These are phyloP conservation scores for Drosophila greeni DNA, from an alignment of 2,888 invertebrate species.

Conservation along the genomic window DNA sequence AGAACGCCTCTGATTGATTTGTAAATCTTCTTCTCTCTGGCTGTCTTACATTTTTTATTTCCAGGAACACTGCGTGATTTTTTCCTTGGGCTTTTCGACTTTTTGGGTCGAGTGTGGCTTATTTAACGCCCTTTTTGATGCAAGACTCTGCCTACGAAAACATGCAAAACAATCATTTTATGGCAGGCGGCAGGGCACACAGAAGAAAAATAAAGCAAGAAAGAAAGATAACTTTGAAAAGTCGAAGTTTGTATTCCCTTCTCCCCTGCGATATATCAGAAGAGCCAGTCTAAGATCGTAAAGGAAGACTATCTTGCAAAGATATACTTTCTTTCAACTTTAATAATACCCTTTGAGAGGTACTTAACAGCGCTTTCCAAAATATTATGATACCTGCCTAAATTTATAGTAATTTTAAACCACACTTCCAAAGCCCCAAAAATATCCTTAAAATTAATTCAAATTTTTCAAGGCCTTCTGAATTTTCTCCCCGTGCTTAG, in stretches of 20 bases:
- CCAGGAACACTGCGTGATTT: slow-evolving; percentile 6
- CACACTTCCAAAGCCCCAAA: background rate
- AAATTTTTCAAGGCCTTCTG: background rate
- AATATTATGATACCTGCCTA: no score
- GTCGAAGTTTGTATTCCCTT: background rate
- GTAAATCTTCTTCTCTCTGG: slow-evolving; percentile 2
- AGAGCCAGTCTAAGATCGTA: no score
- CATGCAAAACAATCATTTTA: slow-evolving; percentile 39
- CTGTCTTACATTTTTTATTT: slow-evolving; percentile 12
- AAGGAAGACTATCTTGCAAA: no score
- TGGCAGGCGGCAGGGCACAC: background rate
- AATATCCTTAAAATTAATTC: background rate
- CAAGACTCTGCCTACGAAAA: slow-evolving; percentile 6
- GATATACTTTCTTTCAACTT: no score
- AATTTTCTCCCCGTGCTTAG: background rate
- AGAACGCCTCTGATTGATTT: slow-evolving; percentile 17
- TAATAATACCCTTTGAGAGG: background rate
- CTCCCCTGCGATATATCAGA: no score
- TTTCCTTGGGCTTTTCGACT: background rate
- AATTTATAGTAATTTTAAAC: background rate
- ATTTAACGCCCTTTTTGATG: slow-evolving; percentile 9
- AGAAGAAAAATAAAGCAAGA: background rate
- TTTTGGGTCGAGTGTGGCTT: background rate
- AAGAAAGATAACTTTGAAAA: background rate
- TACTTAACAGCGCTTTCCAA: background rate